Base-by-base conservation (phyloP, 2,113 vertebrate genomes). In the Microcebus murinus region DNA sequence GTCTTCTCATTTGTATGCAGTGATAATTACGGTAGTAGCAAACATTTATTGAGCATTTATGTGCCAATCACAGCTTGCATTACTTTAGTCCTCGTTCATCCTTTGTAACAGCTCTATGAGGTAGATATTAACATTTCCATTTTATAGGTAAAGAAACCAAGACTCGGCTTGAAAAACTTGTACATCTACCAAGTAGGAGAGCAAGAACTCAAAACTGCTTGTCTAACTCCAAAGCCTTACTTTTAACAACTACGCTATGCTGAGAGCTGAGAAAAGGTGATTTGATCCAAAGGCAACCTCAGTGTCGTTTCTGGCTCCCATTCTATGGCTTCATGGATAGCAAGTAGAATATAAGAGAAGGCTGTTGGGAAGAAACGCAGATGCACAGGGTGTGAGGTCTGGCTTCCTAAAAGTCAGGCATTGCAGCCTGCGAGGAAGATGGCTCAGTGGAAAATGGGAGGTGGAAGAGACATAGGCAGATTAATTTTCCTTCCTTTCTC, bases 21-120 rank as follows among this genome's bases (percentile, higher is more conserved):
- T 57, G 55, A 55, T 95, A 77, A 94, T 94, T 83, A 50, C 23
- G 45, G 80, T 70, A 2, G 17, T 55, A 80, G 96, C 91, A 94
- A 98, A 97, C 88, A 96, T 92, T 94, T 96, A 95, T 82, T 90
- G 91, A 94, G 94, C 15, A 34, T 93, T 96, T 82, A 89, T 92
- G 88, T 97, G 93, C 63, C 95, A 97, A 90, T 97, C 93, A 93
- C 79, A 91, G 82, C 73, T 91, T 84, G 86, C 81, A 96, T 94
- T 84, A 97, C 71, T 59, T 83, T 81, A 90, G 65, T 94, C 36
- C 29, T 88, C 86, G 90, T 94, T 95, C 82, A 92, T 89, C 65
- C 59, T 95, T 92, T 81, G 18, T 81, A 90, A 82, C 0, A 57
- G 39, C 71, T 92, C 74, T 71, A 27, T 85, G 68, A 95, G 68